Evolutionary conservation across 1,140 invertebrate genomes (phyloP).

Genomic region (Aphaenogaster ashmeadi): DNA sequence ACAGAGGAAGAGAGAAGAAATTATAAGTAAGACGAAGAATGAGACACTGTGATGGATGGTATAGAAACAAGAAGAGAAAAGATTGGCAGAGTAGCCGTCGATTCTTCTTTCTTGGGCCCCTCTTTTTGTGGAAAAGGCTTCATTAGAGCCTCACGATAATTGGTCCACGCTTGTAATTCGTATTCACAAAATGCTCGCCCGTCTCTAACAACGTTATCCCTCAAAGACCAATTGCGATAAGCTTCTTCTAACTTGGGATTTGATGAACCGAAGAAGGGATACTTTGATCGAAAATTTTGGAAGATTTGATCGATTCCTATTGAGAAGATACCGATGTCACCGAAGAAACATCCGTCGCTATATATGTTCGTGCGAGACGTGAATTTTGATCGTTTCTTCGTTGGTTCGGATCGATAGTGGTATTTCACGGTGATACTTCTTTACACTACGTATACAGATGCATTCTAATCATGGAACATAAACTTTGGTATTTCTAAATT

Average conservation of each 20-base stretch:
- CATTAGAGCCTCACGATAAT: conserved; percentile 58
- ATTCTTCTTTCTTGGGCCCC: conserved; percentile 33
- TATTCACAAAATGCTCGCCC: neutral
- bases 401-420: neutral
- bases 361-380: neutral
- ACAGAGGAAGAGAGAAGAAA: conserved; percentile 8
- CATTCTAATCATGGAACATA: neutral
- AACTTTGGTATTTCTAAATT: neutral
- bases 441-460: neutral
- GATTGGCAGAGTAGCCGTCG: conserved; percentile 16
- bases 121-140: conserved; percentile 31
- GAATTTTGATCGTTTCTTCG: conserved; percentile 3
- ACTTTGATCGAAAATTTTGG: conserved; percentile 11
- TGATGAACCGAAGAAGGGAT: neutral
- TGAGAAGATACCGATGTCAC: neutral
- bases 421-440: neutral
- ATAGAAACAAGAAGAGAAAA: conserved; percentile 23
- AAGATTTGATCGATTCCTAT: neutral
- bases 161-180: conserved; percentile 50
- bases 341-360: neutral
- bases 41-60: conserved; percentile 41
- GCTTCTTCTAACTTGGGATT: neutral
- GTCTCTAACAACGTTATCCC: conserved; percentile 48
- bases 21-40: conserved; percentile 10
- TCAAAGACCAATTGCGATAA: conserved; percentile 16